phyloP scores from a whole-genome alignment of 2,113 vertebrate species.

The Saimiri boliviensis region DNA sequence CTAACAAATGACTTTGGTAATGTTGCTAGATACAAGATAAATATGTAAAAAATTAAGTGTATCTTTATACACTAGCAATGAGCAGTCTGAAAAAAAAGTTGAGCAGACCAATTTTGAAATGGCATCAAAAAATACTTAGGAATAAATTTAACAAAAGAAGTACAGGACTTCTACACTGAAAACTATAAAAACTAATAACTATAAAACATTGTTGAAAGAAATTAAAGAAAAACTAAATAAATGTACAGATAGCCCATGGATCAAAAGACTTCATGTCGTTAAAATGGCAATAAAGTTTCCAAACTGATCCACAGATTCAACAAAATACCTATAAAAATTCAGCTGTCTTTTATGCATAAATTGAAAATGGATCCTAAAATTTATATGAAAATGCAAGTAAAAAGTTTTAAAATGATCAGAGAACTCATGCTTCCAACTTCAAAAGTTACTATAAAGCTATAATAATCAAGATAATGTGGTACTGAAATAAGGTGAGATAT shows the following conservation, averaged over 20 bases:
- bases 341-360: background rate
- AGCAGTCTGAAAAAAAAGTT: background rate
- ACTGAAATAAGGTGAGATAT: background rate
- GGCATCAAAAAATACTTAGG: background rate
- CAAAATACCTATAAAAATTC: background rate
- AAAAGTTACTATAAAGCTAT: constrained; percentile 18
- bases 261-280: background rate
- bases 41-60: background rate
- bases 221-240: constrained; percentile 1
- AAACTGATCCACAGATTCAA: constrained; percentile 13
- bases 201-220: background rate
- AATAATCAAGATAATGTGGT: background rate
- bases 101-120: background rate
- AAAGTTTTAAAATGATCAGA: background rate
- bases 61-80: background rate
- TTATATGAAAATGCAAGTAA: background rate
- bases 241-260: background rate
- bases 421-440: background rate
- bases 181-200: background rate
- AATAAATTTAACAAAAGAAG: background rate
- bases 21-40: background rate
- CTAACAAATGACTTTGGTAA: background rate
- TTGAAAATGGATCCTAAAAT: background rate
- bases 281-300: background rate
- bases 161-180: background rate